A percentile compares a stretch with the other conserved stretches of the same genome.
phyloP scores from a whole-genome alignment of 1,140 invertebrate species.

The Penaeus japonicus region DNA sequence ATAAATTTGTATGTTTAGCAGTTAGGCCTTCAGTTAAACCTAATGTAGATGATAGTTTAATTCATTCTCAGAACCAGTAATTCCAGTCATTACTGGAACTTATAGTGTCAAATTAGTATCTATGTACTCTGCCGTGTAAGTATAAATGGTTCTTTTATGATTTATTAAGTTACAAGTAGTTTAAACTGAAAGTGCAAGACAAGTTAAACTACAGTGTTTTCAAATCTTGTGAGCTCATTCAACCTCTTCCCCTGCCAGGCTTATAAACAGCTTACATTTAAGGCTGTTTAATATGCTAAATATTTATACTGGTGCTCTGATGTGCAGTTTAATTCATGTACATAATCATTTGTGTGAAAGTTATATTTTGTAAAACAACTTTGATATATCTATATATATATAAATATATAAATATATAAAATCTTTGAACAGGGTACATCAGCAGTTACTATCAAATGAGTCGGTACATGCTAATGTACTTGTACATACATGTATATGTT shows the following conservation, averaged over 20 bases:
- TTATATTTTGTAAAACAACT: slow-evolving; percentile 35
- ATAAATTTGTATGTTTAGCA: too few relatives aligned
- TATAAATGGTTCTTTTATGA: too few relatives aligned
- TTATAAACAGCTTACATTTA: not conserved
- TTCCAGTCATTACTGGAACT: too few relatives aligned
- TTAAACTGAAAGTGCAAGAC: too few relatives aligned
- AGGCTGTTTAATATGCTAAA: slow-evolving; percentile 6
- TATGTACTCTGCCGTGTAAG: too few relatives aligned
- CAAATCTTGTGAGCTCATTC: not conserved
- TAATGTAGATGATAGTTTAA: too few relatives aligned
- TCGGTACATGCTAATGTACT: not conserved
- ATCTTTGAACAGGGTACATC: not conserved
- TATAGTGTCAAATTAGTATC: too few relatives aligned
- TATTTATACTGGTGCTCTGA: slow-evolving; percentile 26
- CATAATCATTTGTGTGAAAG: slow-evolving; percentile 8
- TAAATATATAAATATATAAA: too few relatives aligned
- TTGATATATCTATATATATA: slow-evolving; percentile 13
- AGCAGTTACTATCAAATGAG: not conserved
- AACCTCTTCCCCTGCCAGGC: slow-evolving; percentile 2
- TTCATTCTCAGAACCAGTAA: too few relatives aligned
- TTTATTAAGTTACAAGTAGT: too few relatives aligned
- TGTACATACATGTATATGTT: slow-evolving; percentile 37
- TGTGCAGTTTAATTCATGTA: slow-evolving; percentile 16
- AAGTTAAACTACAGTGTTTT: not conserved
- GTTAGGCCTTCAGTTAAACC: too few relatives aligned